Percentiles rank a stretch among this genome's conserved stretches.
phyloP scores from a whole-genome alignment of 2,113 vertebrate genomes.

The Lutjanus erythropterus region DNA sequence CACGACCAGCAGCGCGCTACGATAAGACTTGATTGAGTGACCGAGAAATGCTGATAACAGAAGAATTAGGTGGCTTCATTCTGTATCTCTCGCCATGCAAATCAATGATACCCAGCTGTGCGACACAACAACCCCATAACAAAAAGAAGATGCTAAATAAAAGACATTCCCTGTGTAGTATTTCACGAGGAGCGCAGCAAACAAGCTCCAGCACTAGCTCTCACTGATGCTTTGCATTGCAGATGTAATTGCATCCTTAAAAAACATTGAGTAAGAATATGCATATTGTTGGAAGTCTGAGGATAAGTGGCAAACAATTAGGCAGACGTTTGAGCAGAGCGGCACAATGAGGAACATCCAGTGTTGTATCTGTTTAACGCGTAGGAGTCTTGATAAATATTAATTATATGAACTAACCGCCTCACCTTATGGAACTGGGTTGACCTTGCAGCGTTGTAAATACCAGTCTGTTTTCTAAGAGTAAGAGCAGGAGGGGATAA shows the following conservation, averaged over 20 bases:
- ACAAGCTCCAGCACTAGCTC: neutral
- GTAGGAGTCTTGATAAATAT: slow-evolving; percentile 15
- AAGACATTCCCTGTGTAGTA: slow-evolving; percentile 46
- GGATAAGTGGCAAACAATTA: slow-evolving; percentile 45
- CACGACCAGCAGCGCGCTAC: slow-evolving; percentile 62
- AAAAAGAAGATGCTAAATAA: slow-evolving; percentile 52
- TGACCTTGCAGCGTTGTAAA: neutral
- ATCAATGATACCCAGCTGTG: slow-evolving; percentile 77
- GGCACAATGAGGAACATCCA: slow-evolving; percentile 11
- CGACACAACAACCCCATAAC: slow-evolving; percentile 59
- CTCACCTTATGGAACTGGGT: neutral
- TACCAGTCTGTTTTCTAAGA: slow-evolving; percentile 5
- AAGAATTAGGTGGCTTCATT: slow-evolving; percentile 70
- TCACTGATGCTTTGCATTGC: slow-evolving; percentile 42
- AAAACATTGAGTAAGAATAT: slow-evolving; percentile 3
- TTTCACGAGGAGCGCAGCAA: slow-evolving; percentile 41
- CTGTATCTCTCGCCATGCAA: slow-evolving; percentile 79
- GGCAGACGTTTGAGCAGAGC: neutral
- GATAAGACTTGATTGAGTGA: slow-evolving; percentile 79
- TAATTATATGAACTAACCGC: neutral
- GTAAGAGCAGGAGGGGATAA: neutral
- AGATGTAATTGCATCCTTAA: slow-evolving; percentile 57
- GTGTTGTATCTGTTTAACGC: neutral
- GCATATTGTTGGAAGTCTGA: slow-evolving; percentile 33
- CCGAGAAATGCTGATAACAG: slow-evolving; percentile 77